Evolutionary conservation across 2,888 invertebrate species (phyloP).

Genomic region (Dexiosoma caninum): DNA sequence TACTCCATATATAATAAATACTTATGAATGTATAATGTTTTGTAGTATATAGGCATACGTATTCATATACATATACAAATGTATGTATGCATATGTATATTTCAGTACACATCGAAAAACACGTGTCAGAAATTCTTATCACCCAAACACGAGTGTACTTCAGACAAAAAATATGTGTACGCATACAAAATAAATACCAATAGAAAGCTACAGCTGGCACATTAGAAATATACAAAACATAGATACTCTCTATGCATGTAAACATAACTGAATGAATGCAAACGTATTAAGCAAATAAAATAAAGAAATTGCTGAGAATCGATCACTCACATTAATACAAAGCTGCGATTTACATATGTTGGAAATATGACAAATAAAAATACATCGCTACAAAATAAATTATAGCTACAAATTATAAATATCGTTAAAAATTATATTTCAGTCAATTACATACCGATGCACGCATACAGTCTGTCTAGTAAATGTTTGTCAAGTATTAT

Average conservation of each 20-base stretch:
- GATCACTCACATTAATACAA: neutral
- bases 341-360: neutral
- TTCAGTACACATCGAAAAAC: neutral
- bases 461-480: no score
- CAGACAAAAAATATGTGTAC: neutral
- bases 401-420: neutral
- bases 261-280: no score
- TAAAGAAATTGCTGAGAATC: neutral
- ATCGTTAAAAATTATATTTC: no score
- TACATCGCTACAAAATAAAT: conserved; percentile 11
- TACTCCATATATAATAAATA: no score
- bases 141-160: neutral
- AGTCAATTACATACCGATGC: no score
- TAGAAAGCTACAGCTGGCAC: conserved; percentile 45
- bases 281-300: neutral
- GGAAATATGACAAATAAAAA: conserved; percentile 28
- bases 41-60: no score
- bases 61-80: conserved; percentile 1
- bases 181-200: neutral
- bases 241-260: no score
- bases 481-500: no score
- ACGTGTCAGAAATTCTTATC: conserved; percentile 10
- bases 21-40: neutral
- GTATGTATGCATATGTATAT: neutral
- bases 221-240: neutral